Evolutionary conservation across 1,140 invertebrate species (phyloP), one percentile per base, ranked within the genome.

Genomic region (Scylla paramamosain): DNA sequence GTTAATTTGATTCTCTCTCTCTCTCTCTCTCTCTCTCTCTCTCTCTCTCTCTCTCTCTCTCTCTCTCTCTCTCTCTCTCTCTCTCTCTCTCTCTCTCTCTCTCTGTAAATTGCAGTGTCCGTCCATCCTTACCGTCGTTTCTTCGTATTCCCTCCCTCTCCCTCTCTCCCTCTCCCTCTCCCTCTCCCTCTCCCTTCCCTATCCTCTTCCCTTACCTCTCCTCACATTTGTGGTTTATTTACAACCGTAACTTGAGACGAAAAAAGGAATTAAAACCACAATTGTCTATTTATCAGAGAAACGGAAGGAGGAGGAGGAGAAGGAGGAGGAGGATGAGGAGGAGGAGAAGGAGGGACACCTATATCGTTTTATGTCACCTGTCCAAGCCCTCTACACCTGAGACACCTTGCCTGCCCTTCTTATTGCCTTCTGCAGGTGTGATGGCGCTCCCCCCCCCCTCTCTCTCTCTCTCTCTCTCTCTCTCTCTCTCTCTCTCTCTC

Each of bases 211-310:
- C 10, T 0, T 20, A 0, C 52, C 52, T 14, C 12, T 20, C 52
- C 52, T 77, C 67, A n/a, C 67, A n/a, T 7, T 77, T n/a, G 20
- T n/a, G 67, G 20, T 77, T 77, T 77, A 77, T 77, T 77, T 77
- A 77, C n/a, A 77, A n/a, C n/a, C 67, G 67, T 77, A 77, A 77
- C 67, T 77, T 77, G 67, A 77, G 67, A 77, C 67, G n/a, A 77
- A 77, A 59, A 59, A 59, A 59, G 20, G 16, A 77, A 77, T 77
- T 77, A 77, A 77, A 77, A 77, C 67, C 67, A 77, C 25, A 77
- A 77, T 77, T 77, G 67, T 77, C 67, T 77, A 77, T 77, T 77
- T 77, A 77, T 77, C 25, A 77, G 67, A 77, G 67, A 77, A n/a
- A n/a, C 20, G 67, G n/a, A n/a, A 77, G n/a, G 67, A 77, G 0